A percentile compares a stretch with the other conserved stretches of the same genome.
phyloP scores from a whole-genome alignment of 2,888 invertebrate genomes.

The Halictus ligatus region DNA sequence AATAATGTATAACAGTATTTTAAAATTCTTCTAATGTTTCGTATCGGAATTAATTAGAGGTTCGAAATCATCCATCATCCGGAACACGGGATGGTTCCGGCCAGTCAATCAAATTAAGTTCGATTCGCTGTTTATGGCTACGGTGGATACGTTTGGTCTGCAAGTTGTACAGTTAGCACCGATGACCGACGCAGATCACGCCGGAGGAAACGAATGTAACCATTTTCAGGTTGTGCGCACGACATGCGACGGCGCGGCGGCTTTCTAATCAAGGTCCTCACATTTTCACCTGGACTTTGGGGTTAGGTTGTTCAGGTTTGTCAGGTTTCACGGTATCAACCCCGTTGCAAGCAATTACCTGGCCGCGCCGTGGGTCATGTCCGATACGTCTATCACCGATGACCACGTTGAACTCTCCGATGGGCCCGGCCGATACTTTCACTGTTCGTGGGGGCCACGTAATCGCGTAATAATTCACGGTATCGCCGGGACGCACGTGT shows the following conservation, averaged over 20 bases:
- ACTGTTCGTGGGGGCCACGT: conserved; percentile 12
- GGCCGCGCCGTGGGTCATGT: conserved; percentile 22
- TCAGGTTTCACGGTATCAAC: conserved; percentile 14
- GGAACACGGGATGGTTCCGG: neutral
- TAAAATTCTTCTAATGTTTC: too few relatives aligned
- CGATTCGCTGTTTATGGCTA: neutral
- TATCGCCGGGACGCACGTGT: conserved; percentile 15
- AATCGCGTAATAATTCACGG: conserved; percentile 27
- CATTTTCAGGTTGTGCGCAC: neutral
- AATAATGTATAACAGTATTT: too few relatives aligned
- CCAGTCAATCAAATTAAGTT: neutral
- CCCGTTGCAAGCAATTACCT: conserved; percentile 17
- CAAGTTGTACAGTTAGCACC: neutral
- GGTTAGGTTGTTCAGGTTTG: neutral
- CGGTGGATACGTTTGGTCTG: neutral
- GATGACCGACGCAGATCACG: conserved; percentile 9
- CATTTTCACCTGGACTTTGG: neutral
- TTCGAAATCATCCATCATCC: neutral
- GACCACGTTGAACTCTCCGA: conserved; percentile 35
- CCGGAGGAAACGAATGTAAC: neutral
- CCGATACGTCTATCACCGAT: conserved; percentile 28
- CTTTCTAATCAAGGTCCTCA: neutral
- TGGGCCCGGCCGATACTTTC: conserved; percentile 24
- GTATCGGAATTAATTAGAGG: neutral
- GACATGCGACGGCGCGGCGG: neutral